Evolutionary conservation across 2,797 vertebrate species (phyloP).

Genomic region (Cryptoprocta ferox): DNA sequence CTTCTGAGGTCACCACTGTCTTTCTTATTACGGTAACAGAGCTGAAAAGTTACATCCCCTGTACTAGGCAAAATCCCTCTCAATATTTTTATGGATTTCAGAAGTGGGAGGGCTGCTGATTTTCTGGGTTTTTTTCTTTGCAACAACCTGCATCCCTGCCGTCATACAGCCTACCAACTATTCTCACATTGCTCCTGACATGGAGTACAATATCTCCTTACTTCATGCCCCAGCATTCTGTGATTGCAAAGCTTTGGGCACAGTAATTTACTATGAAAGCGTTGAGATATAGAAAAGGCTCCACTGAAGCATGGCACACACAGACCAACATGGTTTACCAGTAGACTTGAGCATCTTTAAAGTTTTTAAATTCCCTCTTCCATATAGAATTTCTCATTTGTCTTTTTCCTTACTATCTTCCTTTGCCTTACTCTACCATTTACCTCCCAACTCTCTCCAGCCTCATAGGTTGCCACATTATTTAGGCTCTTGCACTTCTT

Average conservation of each 20-base stretch:
- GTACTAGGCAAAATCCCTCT: background rate
- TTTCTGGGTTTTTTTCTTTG: background rate
- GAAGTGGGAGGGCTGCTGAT: background rate
- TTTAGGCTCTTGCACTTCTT: background rate
- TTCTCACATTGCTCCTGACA: background rate
- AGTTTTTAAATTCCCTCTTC: background rate
- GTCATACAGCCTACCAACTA: no score
- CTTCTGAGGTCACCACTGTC: background rate
- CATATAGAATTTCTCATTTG: background rate
- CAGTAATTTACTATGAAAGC: background rate
- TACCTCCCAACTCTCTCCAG: background rate
- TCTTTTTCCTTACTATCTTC: background rate
- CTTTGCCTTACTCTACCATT: background rate
- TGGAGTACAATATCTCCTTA: background rate
- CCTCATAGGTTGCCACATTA: background rate
- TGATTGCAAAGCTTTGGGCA: background rate
- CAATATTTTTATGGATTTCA: background rate
- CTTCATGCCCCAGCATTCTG: background rate
- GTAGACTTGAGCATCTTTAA: background rate
- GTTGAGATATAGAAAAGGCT: background rate
- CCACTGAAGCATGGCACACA: background rate
- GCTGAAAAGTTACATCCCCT: background rate
- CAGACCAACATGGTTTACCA: background rate
- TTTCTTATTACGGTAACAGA: background rate
- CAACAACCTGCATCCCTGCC: background rate